These are phyloP conservation scores for Frankliniella fusca DNA, from an alignment of 2,888 invertebrate species.

Conservation along the genomic window DNA sequence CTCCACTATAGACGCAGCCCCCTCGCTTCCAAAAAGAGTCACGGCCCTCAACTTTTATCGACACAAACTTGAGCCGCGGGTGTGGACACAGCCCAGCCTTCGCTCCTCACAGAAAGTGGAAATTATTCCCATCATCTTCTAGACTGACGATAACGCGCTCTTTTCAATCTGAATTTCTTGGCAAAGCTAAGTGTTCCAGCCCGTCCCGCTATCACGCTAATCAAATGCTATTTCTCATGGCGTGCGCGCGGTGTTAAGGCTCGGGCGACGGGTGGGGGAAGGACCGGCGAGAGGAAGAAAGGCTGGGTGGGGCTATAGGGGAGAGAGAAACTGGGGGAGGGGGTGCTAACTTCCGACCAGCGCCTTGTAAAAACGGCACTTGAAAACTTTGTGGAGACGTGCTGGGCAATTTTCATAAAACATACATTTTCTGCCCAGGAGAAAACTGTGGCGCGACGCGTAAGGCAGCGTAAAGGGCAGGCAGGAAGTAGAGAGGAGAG, in stretches of 20 bases:
- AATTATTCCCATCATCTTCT: not conserved
- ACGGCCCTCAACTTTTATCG: not conserved
- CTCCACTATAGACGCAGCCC: too few species aligned
- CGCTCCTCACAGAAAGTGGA: not conserved
- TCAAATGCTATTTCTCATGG: constrained; percentile 14
- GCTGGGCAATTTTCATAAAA: constrained; percentile 18
- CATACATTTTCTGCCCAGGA: constrained; percentile 27
- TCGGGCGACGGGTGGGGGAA: constrained; percentile 15
- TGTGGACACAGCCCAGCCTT: not conserved
- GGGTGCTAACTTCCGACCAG: constrained; percentile 41
- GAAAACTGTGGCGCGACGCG: constrained; percentile 8
- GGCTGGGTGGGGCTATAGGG: constrained; percentile 26
- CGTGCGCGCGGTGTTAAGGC: not conserved
- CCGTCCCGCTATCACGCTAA: not conserved
- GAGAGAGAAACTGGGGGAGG: constrained; percentile 1
- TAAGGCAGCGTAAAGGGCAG: not conserved
- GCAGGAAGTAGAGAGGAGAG: not conserved
- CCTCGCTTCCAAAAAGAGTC: too few species aligned
- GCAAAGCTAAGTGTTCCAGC: not conserved
- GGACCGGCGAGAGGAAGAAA: constrained; percentile 30
- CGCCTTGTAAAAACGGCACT: constrained; percentile 38
- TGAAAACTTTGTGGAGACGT: constrained; percentile 14
- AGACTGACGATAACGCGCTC: not conserved
- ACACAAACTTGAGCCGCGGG: not conserved
- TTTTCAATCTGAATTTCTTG: constrained; percentile 9